phyloP scores from a whole-genome alignment of 2,888 invertebrate species.

The Crematogaster levior region DNA sequence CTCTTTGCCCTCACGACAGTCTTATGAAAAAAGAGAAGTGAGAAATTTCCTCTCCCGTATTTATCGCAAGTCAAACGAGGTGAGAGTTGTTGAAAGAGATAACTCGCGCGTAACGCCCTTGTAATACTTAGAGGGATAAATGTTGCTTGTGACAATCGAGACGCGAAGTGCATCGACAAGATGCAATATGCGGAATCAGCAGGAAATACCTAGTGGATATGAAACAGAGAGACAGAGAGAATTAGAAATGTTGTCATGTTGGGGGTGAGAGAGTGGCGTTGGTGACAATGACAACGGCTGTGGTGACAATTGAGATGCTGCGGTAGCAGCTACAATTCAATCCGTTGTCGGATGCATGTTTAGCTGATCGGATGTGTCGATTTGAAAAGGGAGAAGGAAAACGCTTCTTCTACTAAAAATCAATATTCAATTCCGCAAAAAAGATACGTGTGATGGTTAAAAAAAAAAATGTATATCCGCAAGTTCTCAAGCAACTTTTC shows the following conservation, averaged over 20 bases:
- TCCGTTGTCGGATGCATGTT: conserved; percentile 54
- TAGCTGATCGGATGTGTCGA: conserved; percentile 36
- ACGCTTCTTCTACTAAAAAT: background rate
- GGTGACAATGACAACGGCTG: conserved; percentile 49
- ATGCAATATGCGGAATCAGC: conserved; percentile 57
- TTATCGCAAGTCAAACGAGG: conserved; percentile 1
- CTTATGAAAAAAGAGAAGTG: background rate
- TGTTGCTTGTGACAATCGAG: conserved; percentile 5
- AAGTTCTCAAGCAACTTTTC: background rate
- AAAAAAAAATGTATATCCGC: background rate
- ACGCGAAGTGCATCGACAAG: conserved; percentile 28
- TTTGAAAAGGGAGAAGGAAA: background rate
- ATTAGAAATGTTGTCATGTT: conserved; percentile 31
- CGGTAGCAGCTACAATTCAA: conserved; percentile 43
- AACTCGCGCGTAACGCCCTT: conserved; percentile 7
- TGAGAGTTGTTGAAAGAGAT: conserved; percentile 12
- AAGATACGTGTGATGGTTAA: background rate
- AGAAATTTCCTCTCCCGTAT: background rate
- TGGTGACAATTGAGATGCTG: conserved; percentile 53
- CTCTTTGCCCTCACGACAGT: background rate
- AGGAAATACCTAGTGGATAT: conserved; percentile 57
- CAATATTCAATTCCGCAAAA: background rate
- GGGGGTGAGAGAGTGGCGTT: conserved; percentile 32
- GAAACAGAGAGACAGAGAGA: background rate
- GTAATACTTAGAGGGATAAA: conserved; percentile 31